Percentiles rank a stretch among this genome's conserved stretches.
Conservation (phyloP, 2,888 invertebrate species). For the Stenodema calcarata region DNA sequence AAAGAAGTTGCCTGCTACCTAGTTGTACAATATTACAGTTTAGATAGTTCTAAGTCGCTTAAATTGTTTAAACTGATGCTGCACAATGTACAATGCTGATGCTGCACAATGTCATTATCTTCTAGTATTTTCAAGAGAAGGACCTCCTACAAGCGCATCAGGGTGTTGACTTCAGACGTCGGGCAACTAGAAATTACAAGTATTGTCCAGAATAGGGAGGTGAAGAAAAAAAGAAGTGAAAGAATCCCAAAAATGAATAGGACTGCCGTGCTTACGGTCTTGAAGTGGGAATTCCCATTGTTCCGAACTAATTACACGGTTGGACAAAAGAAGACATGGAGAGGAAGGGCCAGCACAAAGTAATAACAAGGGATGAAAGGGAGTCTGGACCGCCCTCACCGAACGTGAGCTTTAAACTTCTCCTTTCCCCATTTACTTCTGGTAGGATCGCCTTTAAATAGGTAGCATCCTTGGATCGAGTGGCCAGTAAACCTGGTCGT, state of each 20-base stretch:
- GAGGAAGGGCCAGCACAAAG: neutral
- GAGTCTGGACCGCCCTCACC: constrained; percentile 25
- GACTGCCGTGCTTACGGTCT: neutral
- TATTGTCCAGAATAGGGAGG: neutral
- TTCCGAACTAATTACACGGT: constrained; percentile 21
- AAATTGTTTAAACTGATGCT: no score
- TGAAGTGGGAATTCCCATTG: constrained; percentile 12
- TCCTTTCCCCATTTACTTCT: neutral
- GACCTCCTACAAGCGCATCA: neutral
- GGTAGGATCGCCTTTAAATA: neutral
- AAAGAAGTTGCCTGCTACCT: no score
- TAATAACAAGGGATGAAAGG: constrained; percentile 30
- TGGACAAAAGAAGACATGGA: constrained; percentile 28
- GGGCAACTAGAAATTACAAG: neutral
- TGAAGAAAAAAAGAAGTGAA: neutral
- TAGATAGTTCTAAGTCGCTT: no score
- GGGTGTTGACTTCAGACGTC: neutral
- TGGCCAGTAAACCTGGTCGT: neutral
- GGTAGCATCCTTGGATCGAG: neutral
- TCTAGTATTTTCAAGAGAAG: neutral
- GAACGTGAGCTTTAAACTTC: constrained; percentile 23
- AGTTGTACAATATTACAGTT: no score
- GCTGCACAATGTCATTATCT: no score
- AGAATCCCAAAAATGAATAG: constrained; percentile 19
- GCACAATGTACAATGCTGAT: no score